Evolutionary conservation across 2,888 invertebrate genomes (phyloP).

Genomic region (Meteorus colon): DNA sequence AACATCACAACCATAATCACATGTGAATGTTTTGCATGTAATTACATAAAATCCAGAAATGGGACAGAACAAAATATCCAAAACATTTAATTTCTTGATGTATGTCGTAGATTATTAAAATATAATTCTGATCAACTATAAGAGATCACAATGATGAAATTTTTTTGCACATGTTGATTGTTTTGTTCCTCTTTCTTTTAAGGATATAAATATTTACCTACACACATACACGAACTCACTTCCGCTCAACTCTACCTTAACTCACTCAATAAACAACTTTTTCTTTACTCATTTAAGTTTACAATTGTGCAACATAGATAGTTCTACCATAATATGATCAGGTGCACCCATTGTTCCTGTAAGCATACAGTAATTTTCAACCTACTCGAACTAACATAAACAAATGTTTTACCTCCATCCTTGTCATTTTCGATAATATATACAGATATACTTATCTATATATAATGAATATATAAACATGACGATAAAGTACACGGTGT

Average conservation of each 20-base stretch:
- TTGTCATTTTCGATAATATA: slow-evolving; percentile 41
- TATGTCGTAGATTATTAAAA: too few species aligned
- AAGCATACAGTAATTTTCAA: slow-evolving; percentile 67
- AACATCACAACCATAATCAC: too few species aligned
- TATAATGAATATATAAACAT: slow-evolving; percentile 4
- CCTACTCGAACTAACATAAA: slow-evolving; percentile 56
- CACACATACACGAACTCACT: slow-evolving; percentile 17
- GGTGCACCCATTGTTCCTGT: slow-evolving; percentile 59
- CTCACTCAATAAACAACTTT: slow-evolving; percentile 12
- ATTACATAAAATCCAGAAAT: too few species aligned
- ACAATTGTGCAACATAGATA: slow-evolving; percentile 35
- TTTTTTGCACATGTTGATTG: too few species aligned
- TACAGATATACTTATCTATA: slow-evolving; percentile 14
- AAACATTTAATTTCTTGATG: too few species aligned
- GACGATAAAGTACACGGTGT: slow-evolving; percentile 34
- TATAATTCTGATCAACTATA: too few species aligned
- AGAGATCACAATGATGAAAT: too few species aligned
- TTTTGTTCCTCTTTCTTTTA: too few species aligned
- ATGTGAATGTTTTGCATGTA: too few species aligned
- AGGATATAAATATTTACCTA: not conserved
- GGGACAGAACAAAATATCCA: too few species aligned
- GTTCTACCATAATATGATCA: slow-evolving; percentile 54
- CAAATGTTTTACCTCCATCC: slow-evolving; percentile 25
- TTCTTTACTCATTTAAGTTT: slow-evolving; percentile 23
- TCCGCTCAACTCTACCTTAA: slow-evolving; percentile 34